Base-by-base conservation (phyloP, 2,888 invertebrate species). In the Oxycera nigricornis region DNA sequence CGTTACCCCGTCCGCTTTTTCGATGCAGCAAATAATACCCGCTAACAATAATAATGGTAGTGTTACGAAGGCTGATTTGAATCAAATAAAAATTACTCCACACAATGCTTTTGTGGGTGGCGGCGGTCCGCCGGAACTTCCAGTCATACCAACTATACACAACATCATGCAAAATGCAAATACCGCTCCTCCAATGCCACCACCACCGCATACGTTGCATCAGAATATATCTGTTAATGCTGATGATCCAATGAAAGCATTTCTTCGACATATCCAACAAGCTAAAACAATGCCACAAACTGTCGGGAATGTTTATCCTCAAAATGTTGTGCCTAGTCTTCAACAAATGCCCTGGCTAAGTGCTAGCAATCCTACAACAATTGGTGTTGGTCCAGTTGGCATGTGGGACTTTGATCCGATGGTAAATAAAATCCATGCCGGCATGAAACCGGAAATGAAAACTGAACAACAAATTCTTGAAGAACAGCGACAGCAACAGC, bases 1-100 rank as follows among this genome's bases (percentile, higher is more conserved):
- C 0, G 67, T 83, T 0, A 85, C 82, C 77, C 82, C 83, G 0
- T 74, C 80, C 1, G 24, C 76, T 7, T 76, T 70, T 28, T 82
- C 83, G 1, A 81, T 75, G 79, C 82, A 74, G 79, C 83, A 73
- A 80, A 79, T 1, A 81, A 81, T 28, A 79, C 81, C 39, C 76
- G 79, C 0, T 2, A 31, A 4, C 1, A 2, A 31, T 3, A 68
- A 68, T 20, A 26, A 28, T 6, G 30, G 9, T 9, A 22, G n/a
- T 1, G 14, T 35, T 14, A 52, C 20, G 81, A 84, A 73, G 81
- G 62, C 62, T 62, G 73, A 74, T 17, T 46, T 74, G 31, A 65
- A 52, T 11, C 67, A 41, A 1, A 35, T 55, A 2, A 76, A 75
- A 39, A 31, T 68, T 31, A 52, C 30, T 62, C 2, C 57, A 24